Evolutionary conservation across 1,140 invertebrate species (phyloP).

Genomic region (Augochlora pura): DNA sequence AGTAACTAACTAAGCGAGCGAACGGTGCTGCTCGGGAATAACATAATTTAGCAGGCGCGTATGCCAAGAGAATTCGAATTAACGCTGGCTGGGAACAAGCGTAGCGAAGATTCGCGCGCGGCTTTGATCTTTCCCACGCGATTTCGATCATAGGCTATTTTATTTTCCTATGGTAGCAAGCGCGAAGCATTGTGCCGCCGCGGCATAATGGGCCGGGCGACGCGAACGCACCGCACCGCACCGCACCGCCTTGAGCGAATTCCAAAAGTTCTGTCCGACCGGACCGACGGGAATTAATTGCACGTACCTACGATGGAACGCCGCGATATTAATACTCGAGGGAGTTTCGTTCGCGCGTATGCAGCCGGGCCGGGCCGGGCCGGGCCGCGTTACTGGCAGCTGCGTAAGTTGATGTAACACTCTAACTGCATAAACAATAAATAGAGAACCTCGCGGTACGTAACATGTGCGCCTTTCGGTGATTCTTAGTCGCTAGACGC

Average conservation of each 20-base stretch:
- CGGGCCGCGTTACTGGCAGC: neutral
- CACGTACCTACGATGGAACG: neutral
- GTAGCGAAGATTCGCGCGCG: too few species aligned
- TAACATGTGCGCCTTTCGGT: conserved; percentile 1
- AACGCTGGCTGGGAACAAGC: neutral
- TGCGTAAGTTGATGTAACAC: conserved; percentile 13
- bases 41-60: neutral
- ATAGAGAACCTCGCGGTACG: conserved; percentile 9
- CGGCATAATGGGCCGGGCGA: too few species aligned
- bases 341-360: neutral
- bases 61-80: conserved; percentile 21
- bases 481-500: neutral
- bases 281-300: neutral
- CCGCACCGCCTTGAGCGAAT: neutral
- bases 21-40: conserved; percentile 7
- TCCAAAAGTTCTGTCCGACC: neutral
- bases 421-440: conserved; percentile 22
- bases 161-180: too few species aligned
- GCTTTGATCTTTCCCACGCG: too few species aligned
- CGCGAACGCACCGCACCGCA: too few species aligned
- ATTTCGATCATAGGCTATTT: too few species aligned
- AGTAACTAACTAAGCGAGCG: too few species aligned
- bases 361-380: too few species aligned
- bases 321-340: conserved; percentile 5
- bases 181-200: too few species aligned